Conservation (phyloP, 2,797 vertebrate genomes). For the Sebastes minor region DNA sequence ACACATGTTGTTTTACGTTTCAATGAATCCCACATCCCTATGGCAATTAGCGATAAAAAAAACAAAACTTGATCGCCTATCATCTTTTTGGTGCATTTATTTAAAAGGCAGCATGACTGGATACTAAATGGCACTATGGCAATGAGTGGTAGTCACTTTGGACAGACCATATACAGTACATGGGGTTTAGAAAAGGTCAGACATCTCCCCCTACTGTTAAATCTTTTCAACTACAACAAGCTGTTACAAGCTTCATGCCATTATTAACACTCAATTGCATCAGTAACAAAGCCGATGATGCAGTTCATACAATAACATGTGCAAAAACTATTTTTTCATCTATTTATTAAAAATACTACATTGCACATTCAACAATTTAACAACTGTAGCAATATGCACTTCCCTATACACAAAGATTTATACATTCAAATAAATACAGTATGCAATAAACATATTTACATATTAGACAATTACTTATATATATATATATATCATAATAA, state of each 20-base stretch:
- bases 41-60: not conserved
- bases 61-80: not conserved
- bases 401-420: slow-evolving; percentile 23
- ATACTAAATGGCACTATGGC: not conserved
- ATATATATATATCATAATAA: slow-evolving; percentile 4
- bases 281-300: not conserved
- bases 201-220: slow-evolving; percentile 60
- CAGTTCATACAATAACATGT: not conserved
- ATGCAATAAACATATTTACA: slow-evolving; percentile 63
- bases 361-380: slow-evolving; percentile 35
- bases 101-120: not conserved
- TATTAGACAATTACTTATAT: slow-evolving; percentile 32
- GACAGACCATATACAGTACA: not conserved
- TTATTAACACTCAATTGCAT: slow-evolving; percentile 28
- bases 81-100: not conserved
- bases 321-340: not conserved
- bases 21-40: not conserved
- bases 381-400: slow-evolving; percentile 32
- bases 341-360: slow-evolving; percentile 58
- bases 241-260: slow-evolving; percentile 6
- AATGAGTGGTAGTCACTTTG: not conserved
- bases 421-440: slow-evolving; percentile 61
- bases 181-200: slow-evolving; percentile 3
- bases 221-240: slow-evolving; percentile 36
- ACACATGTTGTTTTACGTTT: not conserved